Evolutionary conservation across 2,113 vertebrate genomes (phyloP), one percentile per base, ranked within the genome.

Genomic region (Gavialis gangeticus): DNA sequence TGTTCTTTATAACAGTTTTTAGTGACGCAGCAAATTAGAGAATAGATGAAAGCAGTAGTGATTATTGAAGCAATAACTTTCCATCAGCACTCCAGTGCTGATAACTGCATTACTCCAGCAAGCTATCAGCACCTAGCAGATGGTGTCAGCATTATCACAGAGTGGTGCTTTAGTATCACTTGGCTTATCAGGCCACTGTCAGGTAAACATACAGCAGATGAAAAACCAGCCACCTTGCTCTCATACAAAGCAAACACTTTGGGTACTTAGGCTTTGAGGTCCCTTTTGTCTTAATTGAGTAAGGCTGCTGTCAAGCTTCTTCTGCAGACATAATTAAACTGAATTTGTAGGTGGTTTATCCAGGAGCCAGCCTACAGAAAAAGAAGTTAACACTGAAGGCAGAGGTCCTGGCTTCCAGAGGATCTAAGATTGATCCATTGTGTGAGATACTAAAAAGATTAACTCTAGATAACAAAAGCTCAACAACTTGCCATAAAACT

Each of bases 161-260:
- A 87, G 66, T 84, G 60, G 73, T 78, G n/a, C 78, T 97, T 93
- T 25, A 19, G 34, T 63, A 80, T 55, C 96, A 80, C 87, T 77
- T 56, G 82, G 79, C 97, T 97, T 98, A 96, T 96, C 97, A 95
- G 95, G 94, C 94, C 95, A 89, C 77, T 90, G 90, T 56, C 91
- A 89, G 78, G 92, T 97, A 97, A 96, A 98, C 84, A 97, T 83
- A 96, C n/a, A 64, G 84, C 91, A 88, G 91, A 95, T 75, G 37
- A 91, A 92, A 94, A 93, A 95, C 34, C 56, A 86, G 85, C 54
- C 79, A 93, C 94, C 62, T 91, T 93, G 54, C 69, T 21, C 66
- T 91, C 77, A 90, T 89, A 93, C 90, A 96, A 96, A 97, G 95
- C 97, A 98, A 98, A 98, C 95, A 97, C 57, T 87, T 82, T 83